A percentile compares a stretch with the other conserved stretches of the same genome.
Evolutionary conservation across 2,113 vertebrate species (phyloP).

Genomic region (Rafetus swinhoei): DNA sequence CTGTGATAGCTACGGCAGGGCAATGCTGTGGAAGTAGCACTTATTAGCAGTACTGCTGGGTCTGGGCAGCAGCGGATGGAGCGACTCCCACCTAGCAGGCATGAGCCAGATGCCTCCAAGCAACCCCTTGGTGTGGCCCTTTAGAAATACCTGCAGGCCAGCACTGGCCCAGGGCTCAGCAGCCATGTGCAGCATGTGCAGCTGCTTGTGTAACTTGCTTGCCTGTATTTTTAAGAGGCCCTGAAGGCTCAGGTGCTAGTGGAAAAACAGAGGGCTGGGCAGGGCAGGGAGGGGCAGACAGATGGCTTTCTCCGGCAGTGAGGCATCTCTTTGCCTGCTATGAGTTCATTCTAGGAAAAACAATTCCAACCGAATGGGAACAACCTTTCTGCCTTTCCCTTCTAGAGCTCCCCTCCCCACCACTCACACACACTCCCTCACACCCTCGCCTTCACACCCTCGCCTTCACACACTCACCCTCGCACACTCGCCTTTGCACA

Average conservation of each 20-base stretch:
- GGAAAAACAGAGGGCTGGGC: background rate
- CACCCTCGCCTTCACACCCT: no score
- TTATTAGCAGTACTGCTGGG: background rate
- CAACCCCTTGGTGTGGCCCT: background rate
- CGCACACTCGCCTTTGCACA: no score
- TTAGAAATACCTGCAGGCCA: background rate
- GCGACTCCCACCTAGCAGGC: background rate
- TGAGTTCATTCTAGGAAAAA: constrained; percentile 32
- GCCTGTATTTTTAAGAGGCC: background rate
- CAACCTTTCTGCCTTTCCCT: background rate
- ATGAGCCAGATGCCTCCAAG: background rate
- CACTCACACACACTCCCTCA: no score
- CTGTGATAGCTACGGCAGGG: background rate
- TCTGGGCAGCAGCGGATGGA: background rate
- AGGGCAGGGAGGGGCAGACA: constrained; percentile 30
- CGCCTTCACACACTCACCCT: no score
- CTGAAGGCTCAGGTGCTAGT: background rate
- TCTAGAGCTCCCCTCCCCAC: background rate
- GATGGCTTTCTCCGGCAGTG: constrained; percentile 3
- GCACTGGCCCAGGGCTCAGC: background rate
- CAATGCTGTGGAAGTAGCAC: no score
- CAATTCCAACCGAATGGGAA: background rate
- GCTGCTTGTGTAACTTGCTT: background rate
- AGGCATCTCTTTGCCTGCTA: background rate
- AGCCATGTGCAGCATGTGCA: background rate